Conservation (phyloP, 2,888 invertebrate genomes). For the Pollenia amentaria region DNA sequence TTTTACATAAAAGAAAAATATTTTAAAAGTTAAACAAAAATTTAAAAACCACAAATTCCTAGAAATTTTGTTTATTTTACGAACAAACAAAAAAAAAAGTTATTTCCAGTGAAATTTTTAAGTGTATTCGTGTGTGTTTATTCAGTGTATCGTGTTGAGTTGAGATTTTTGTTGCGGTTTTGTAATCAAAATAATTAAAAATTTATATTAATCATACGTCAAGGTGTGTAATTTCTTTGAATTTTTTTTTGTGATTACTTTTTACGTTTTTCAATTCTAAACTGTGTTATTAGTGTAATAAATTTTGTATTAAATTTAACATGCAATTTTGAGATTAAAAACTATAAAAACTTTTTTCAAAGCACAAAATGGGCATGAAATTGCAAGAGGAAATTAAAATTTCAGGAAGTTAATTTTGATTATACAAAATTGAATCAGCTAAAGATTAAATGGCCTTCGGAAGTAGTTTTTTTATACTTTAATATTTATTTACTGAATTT, state of each 20-base stretch:
- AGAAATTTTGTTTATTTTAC: too few species aligned
- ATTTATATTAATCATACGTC: slow-evolving; percentile 60
- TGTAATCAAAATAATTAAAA: slow-evolving; percentile 23
- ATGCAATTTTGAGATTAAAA: slow-evolving; percentile 24
- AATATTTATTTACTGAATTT: too few species aligned
- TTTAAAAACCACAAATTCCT: too few species aligned
- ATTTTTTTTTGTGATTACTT: neutral
- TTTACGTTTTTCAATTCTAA: neutral
- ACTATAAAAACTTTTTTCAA: neutral
- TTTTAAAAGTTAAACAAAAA: too few species aligned
- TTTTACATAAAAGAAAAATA: too few species aligned
- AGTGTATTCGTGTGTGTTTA: neutral
- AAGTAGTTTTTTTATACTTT: too few species aligned
- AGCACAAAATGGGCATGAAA: too few species aligned
- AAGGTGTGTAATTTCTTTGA: slow-evolving; percentile 22
- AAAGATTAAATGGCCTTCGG: too few species aligned
- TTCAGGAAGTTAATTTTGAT: too few species aligned
- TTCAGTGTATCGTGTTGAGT: neutral
- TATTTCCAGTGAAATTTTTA: neutral
- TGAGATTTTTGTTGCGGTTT: slow-evolving; percentile 8
- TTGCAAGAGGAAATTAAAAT: too few species aligned
- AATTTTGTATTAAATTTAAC: slow-evolving; percentile 26
- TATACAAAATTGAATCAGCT: too few species aligned
- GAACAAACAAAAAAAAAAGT: too few species aligned
- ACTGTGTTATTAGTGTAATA: slow-evolving; percentile 28